These are phyloP conservation scores for Calameuta idolon DNA, from an alignment of 2,888 invertebrate species.

Conservation along the genomic window DNA sequence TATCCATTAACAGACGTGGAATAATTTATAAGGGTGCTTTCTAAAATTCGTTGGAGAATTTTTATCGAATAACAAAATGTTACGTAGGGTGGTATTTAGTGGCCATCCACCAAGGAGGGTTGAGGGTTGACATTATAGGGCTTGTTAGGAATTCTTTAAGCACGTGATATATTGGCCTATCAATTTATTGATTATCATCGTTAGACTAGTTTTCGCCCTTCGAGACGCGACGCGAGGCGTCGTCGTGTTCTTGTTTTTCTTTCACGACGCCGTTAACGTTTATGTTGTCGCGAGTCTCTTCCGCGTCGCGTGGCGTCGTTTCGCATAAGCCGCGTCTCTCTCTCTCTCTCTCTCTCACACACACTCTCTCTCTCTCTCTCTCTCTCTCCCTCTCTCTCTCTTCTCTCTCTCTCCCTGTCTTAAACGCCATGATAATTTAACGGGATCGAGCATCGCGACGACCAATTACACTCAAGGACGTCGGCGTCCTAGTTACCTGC, in stretches of 20 bases:
- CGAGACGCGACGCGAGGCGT: background rate
- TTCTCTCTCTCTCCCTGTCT: conserved; percentile 3
- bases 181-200: background rate
- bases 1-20: background rate
- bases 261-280: background rate
- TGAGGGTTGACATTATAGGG: background rate
- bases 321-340: conserved; percentile 5
- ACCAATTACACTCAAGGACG: background rate
- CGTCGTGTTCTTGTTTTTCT: background rate
- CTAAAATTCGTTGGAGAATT: background rate
- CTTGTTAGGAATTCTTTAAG: background rate
- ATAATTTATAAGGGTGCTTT: background rate
- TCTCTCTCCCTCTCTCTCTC: conserved; percentile 14
- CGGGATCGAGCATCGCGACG: background rate
- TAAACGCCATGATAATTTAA: background rate
- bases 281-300: background rate
- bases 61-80: background rate
- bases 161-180: background rate
- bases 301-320: background rate
- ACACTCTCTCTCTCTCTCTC: conserved; percentile 13
- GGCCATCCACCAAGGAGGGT: background rate
- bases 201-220: background rate
- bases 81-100: background rate
- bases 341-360: conserved; percentile 9
- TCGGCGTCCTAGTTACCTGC: background rate